Evolutionary conservation across 1,140 invertebrate genomes (phyloP).

Genomic region (Drosophila ironensis): DNA sequence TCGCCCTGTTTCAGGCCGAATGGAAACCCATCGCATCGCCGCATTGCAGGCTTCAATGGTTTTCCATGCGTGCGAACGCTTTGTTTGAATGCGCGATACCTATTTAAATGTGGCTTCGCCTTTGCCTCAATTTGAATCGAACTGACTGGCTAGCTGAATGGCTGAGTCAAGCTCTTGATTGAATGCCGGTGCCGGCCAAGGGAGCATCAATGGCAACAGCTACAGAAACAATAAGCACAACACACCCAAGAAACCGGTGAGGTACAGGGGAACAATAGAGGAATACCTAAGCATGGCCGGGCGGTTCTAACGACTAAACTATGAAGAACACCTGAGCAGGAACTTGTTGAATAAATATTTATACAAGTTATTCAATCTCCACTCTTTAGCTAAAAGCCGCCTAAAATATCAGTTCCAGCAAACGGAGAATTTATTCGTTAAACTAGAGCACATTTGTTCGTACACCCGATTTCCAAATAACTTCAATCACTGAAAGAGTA

Average conservation of each 20-base stretch:
- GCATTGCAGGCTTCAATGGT: constrained; percentile 71
- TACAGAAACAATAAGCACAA: constrained; percentile 42
- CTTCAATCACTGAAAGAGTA: no score
- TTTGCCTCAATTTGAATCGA: background rate
- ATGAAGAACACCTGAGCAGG: no score
- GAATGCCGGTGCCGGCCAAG: constrained; percentile 40
- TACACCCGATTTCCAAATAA: no score
- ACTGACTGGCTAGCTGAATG: background rate
- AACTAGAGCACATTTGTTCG: no score
- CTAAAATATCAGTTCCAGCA: no score
- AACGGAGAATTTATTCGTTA: no score
- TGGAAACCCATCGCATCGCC: background rate
- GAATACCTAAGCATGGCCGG: constrained; percentile 12
- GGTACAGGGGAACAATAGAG: background rate
- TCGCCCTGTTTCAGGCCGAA: background rate
- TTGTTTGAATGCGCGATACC: constrained; percentile 35
- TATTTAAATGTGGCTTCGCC: constrained; percentile 24
- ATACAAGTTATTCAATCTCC: no score
- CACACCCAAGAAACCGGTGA: constrained; percentile 58
- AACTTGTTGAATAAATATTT: no score
- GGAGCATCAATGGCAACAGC: constrained; percentile 46
- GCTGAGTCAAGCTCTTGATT: constrained; percentile 24
- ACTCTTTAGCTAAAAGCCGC: no score
- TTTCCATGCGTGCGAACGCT: constrained; percentile 74
- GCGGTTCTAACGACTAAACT: no score